Evolutionary conservation across 2,888 invertebrate species (phyloP), one percentile per base, ranked within the genome.

Genomic region (Meteorus cinctellus): DNA sequence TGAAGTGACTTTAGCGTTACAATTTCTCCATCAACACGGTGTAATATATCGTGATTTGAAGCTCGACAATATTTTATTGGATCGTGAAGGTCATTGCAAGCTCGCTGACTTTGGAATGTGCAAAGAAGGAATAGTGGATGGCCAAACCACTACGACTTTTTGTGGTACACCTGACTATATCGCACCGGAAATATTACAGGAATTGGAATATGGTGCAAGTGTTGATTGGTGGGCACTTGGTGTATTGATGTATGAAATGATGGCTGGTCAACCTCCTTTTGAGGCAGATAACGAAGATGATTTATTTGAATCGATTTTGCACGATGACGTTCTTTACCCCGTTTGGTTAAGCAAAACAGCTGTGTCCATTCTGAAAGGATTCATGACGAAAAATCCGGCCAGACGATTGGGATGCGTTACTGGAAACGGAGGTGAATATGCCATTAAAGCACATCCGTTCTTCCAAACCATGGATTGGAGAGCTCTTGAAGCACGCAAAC

Each of bases 161-260:
- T 99, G 99, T 90, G 99, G 99, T n/a, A 99, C 98, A 59, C 98
- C 98, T 1, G 99, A 99, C 90, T 99, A 99, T 90, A 99, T 99
- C 82, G 99, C 99, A 51, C 99, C 99, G 3, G 98, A 98, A 94
- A 98, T 98, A 88, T 92, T 98, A 75, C 97, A 97, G 90, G 98
- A 98, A 91, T 92, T 96, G 85, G 96, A 98, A 87, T 96, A 96
- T 88, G 96, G 96, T 0, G 95, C 96, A 45, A 95, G 95, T 79
- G 96, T 97, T 77, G 96, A 96, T 91, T 96, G 96, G 96, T 99
- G 98, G 98, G 98, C 98, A 79, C 92, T 99, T 81, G 99, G 98
- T 71, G 98, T 99, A 77, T 93, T 98, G 65, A 96, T 98, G 96
- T 99, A 99, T 91, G 98, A 99, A 93, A 99, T 99, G 98, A 96